A percentile compares a stretch with the other conserved stretches of the same genome.
These are phyloP conservation scores for Arrhamphus sclerolepis DNA, from an alignment of 2,797 vertebrate species.

Conservation along the genomic window DNA sequence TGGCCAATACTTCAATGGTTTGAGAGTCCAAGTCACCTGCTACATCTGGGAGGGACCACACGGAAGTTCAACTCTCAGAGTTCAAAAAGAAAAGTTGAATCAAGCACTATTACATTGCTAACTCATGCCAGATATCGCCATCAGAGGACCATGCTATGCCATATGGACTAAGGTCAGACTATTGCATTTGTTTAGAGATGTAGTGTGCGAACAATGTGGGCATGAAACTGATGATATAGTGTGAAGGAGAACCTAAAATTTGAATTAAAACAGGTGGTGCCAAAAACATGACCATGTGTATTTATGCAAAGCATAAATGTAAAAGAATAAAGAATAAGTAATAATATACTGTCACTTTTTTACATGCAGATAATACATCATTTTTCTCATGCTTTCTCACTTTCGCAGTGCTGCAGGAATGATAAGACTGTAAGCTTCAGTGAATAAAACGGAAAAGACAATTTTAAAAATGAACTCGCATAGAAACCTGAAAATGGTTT, in stretches of 20 bases:
- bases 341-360: background rate
- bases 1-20: slow-evolving; percentile 83
- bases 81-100: slow-evolving; percentile 44
- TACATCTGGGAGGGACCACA: slow-evolving; percentile 74
- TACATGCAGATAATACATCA: slow-evolving; percentile 9
- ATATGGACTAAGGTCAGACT: slow-evolving; percentile 12
- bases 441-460: too few species aligned
- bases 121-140: slow-evolving; percentile 36
- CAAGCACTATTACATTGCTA: slow-evolving; percentile 22
- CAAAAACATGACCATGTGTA: too few species aligned
- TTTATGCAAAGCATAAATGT: too few species aligned
- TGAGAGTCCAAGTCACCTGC: slow-evolving; percentile 83
- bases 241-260: slow-evolving; percentile 3
- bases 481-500: background rate
- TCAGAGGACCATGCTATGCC: slow-evolving; percentile 17
- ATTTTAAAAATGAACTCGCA: background rate
- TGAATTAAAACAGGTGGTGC: slow-evolving; percentile 3
- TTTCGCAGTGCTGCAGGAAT: slow-evolving; percentile 15
- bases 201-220: background rate
- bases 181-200: slow-evolving; percentile 25
- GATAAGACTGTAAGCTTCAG: background rate
- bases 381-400: slow-evolving; percentile 14
- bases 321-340: too few species aligned
- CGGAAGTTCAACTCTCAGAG: slow-evolving; percentile 46
- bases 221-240: slow-evolving; percentile 10